Evolutionary conservation across 2,113 vertebrate species (phyloP).

Genomic region (Crotalus viridis): DNA sequence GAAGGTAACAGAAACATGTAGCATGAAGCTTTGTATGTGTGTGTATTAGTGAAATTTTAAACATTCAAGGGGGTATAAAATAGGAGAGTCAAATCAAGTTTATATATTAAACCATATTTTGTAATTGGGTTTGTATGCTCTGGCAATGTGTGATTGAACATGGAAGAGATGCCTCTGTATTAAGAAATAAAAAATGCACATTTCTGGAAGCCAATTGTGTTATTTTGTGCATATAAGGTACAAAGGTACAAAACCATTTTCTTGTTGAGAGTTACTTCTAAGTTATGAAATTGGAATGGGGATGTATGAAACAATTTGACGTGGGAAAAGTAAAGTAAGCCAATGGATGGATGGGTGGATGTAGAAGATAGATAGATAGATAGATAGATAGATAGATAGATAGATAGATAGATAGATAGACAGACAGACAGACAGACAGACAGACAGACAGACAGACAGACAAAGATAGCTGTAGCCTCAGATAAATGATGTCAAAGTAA

Average conservation of each 20-base stretch:
- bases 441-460: rapidly evolving
- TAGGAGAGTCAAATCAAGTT: neutral
- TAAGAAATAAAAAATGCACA: too few relatives aligned
- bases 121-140: neutral
- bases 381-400: neutral
- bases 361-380: neutral
- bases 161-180: neutral
- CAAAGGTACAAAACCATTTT: neutral
- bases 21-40: neutral
- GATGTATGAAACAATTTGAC: conserved; percentile 7
- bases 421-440: neutral
- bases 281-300: neutral
- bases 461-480: neutral
- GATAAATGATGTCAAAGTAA: conserved; percentile 65
- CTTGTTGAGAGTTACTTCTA: conserved; percentile 1
- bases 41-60: neutral
- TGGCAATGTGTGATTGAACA: neutral
- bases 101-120: neutral
- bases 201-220: neutral
- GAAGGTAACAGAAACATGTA: neutral
- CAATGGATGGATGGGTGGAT: neutral
- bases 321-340: conserved; percentile 10
- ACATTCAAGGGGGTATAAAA: neutral
- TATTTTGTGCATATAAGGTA: neutral
- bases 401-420: neutral